Conservation (phyloP, 2,888 invertebrate species). For the Melangyna quadrimaculata region DNA sequence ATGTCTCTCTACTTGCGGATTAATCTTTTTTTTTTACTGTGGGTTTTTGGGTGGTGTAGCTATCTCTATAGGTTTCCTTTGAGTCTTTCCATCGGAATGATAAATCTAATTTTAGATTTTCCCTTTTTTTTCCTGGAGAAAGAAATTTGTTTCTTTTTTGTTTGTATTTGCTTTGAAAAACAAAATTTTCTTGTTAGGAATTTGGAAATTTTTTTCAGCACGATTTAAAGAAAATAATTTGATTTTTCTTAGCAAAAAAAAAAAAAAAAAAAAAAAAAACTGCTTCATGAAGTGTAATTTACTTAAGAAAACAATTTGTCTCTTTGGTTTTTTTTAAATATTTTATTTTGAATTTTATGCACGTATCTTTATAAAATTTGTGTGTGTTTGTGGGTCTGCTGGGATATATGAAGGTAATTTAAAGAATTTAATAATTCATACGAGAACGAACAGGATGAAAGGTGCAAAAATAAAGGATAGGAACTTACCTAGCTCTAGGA, state of each 20-base stretch:
- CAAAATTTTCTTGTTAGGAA: not conserved
- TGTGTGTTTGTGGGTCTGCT: not conserved
- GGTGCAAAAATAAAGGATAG: not conserved
- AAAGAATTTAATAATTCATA: constrained; percentile 22
- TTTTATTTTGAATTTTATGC: not conserved
- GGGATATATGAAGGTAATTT: constrained; percentile 6
- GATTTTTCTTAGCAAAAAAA: too few relatives aligned
- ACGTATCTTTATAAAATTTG: not conserved
- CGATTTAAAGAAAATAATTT: constrained; percentile 18
- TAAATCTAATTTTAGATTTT: constrained; percentile 9
- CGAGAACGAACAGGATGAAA: not conserved
- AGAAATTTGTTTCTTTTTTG: not conserved
- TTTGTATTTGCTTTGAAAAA: not conserved
- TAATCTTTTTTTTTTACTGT: not conserved
- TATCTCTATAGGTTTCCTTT: not conserved
- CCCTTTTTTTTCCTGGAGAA: not conserved
- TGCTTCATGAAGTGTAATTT: constrained; percentile 14
- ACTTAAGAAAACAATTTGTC: constrained; percentile 44
- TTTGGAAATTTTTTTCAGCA: not conserved
- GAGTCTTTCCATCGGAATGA: not conserved
- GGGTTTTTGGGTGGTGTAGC: not conserved
- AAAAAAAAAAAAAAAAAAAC: too few relatives aligned
- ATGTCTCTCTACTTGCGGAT: not conserved
- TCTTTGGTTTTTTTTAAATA: not conserved
- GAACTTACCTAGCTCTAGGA: not conserved